phyloP scores from a whole-genome alignment of 64 coral and sea anemone species.

The Acropora yongei region DNA sequence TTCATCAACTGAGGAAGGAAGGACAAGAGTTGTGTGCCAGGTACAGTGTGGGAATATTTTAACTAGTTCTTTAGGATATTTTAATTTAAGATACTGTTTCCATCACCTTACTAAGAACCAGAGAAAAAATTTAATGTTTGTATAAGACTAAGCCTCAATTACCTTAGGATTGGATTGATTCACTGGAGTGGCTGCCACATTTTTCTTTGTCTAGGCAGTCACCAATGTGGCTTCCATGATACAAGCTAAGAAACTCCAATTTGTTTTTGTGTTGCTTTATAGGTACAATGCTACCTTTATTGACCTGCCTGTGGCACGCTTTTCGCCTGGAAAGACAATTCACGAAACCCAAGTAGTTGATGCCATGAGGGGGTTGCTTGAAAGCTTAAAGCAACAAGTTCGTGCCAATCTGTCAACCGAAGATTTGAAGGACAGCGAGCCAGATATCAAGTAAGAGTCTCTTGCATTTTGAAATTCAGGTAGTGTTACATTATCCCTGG shows the following conservation, averaged over 20 bases:
- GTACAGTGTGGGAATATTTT: neutral
- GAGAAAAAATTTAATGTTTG: no score
- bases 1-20: conserved; percentile 72
- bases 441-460: conserved; percentile 87
- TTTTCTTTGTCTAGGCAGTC: no score
- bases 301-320: conserved; percentile 89
- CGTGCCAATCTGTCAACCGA: conserved; percentile 74
- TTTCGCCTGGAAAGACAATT: conserved; percentile 85
- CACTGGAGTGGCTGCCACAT: no score
- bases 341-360: conserved; percentile 97
- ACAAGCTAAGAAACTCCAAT: neutral
- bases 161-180: no score
- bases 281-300: conserved; percentile 94
- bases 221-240: no score
- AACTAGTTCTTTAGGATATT: no score
- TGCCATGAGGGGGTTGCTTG: conserved; percentile 83
- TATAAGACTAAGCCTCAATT: no score
- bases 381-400: conserved; percentile 89
- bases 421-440: conserved; percentile 88
- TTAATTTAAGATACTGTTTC: no score
- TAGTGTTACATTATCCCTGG: no score
- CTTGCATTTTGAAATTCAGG: neutral
- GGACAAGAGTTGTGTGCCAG: conserved; percentile 82
- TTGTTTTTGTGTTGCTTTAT: neutral
- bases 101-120: no score